These are phyloP conservation scores for Dendrolimus kikuchii DNA, from an alignment of 1,140 invertebrate genomes.

Conservation along the genomic window DNA sequence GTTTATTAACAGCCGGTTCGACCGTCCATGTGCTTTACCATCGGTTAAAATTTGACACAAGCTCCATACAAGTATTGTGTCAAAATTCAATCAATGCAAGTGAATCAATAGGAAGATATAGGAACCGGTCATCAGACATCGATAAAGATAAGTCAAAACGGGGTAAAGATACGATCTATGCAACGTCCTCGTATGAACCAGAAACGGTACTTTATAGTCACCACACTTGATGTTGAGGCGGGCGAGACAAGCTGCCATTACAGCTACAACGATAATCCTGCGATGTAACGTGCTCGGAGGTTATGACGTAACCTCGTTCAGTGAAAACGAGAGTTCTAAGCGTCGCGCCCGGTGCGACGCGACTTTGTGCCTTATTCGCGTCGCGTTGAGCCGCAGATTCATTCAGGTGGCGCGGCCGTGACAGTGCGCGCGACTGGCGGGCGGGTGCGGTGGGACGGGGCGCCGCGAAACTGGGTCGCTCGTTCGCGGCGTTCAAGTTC, in stretches of 20 bases:
- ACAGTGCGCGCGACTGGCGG: conserved; percentile 37
- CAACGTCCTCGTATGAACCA: too few species aligned
- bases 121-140: too few species aligned
- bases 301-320: conserved; percentile 51
- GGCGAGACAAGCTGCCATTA: conserved; percentile 5
- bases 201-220: too few species aligned
- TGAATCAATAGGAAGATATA: too few species aligned
- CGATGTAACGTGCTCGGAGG: conserved; percentile 30
- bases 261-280: conserved; percentile 30
- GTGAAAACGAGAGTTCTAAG: conserved; percentile 53
- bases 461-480: conserved; percentile 57
- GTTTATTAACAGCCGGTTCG: too few species aligned
- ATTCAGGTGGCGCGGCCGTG: conserved; percentile 53
- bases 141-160: too few species aligned
- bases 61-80: too few species aligned
- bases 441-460: conserved; percentile 17
- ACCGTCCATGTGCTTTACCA: too few species aligned
- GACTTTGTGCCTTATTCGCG: conserved; percentile 49
- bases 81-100: too few species aligned
- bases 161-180: too few species aligned
- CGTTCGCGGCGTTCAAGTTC: conserved; percentile 59
- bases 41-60: too few species aligned
- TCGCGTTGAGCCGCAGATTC: conserved; percentile 23
- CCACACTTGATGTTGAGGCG: too few species aligned
- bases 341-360: conserved; percentile 22